phyloP scores from a whole-genome alignment of 92 coral and sea anemone genomes.

The Porites cylindrica region DNA sequence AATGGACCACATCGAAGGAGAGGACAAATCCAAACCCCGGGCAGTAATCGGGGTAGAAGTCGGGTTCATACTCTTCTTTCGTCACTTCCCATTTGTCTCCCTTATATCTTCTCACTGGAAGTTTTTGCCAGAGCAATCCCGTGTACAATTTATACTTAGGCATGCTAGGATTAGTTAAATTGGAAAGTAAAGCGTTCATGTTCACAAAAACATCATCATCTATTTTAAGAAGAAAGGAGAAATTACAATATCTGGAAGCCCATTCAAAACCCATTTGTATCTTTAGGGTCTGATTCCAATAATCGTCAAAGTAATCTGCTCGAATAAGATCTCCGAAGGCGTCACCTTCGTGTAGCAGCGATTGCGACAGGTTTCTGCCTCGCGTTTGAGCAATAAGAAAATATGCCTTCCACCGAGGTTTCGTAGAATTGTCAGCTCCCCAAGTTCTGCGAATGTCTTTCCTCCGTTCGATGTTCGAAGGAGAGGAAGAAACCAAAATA shows the following conservation, averaged over 20 bases:
- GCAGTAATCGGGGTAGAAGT: not conserved
- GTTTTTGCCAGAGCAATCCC: not conserved
- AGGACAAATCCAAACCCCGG: not conserved
- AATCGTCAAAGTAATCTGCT: not conserved
- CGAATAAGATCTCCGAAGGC: not conserved
- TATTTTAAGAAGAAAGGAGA: not conserved
- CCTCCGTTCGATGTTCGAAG: not conserved
- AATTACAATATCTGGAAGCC: not conserved
- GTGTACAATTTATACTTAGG: not conserved
- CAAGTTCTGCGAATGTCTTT: not conserved
- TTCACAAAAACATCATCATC: not conserved
- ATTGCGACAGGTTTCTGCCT: not conserved
- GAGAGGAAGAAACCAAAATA: not conserved
- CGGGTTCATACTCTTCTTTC: not conserved
- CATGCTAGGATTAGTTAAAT: not conserved
- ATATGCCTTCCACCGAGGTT: not conserved
- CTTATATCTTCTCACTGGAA: not conserved
- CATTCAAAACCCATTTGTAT: conserved; percentile 2
- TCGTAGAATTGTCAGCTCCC: not conserved
- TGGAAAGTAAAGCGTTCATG: not conserved
- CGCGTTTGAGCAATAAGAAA: not conserved
- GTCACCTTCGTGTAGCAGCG: not conserved
- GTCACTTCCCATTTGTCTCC: not conserved
- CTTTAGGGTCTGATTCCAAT: not conserved
- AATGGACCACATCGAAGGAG: not conserved